Evolutionary conservation across 2,888 invertebrate genomes (phyloP).

Genomic region (Drosophila siamana): DNA sequence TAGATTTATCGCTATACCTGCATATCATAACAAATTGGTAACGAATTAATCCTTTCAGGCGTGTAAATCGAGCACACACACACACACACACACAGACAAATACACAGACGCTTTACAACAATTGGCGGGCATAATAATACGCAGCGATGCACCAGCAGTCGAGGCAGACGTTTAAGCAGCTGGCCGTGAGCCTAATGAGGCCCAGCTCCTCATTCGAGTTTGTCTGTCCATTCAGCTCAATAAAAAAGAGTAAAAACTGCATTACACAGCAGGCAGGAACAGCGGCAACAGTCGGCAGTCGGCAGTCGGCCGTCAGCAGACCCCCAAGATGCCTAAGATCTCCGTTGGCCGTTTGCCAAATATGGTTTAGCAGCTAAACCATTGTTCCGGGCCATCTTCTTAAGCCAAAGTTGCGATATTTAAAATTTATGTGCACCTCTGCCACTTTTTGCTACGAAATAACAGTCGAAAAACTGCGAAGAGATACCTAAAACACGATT

Average conservation of each 20-base stretch:
- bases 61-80: conserved; percentile 70
- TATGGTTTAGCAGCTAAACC: conserved; percentile 56
- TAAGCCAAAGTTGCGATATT: conserved; percentile 61
- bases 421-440: conserved; percentile 73
- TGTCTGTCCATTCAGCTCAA: conserved; percentile 65
- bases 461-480: conserved; percentile 27
- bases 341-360: conserved; percentile 51
- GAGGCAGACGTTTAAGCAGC: conserved; percentile 6
- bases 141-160: conserved; percentile 53
- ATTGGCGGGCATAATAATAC: conserved; percentile 65
- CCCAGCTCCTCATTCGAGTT: conserved; percentile 24
- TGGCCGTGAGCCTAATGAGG: conserved; percentile 36
- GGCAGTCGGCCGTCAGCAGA: conserved; percentile 26
- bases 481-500: not conserved
- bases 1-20: conserved; percentile 83
- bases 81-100: conserved; percentile 8
- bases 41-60: conserved; percentile 84
- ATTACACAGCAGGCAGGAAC: conserved; percentile 47
- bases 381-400: conserved; percentile 64
- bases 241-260: conserved; percentile 80
- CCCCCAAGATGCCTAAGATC: conserved; percentile 20
- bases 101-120: not conserved
- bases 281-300: conserved; percentile 5
- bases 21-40: conserved; percentile 84
- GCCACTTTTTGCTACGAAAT: conserved; percentile 55